Evolutionary conservation across 1,140 invertebrate species (phyloP).

Genomic region (Lutraria rhynchaena): DNA sequence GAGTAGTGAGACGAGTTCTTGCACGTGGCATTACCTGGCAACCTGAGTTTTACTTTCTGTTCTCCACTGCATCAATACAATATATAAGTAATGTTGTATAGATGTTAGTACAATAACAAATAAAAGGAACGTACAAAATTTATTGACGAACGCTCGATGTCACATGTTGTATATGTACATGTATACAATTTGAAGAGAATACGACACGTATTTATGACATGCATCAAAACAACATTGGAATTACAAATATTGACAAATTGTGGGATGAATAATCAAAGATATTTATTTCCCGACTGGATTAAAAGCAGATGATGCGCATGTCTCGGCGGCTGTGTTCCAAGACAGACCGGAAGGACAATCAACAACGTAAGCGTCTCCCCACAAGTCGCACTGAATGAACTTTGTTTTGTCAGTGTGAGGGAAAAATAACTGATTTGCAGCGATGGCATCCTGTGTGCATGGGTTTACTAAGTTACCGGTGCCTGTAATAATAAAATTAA

Average conservation of each 20-base stretch:
- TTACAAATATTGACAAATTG: slow-evolving; percentile 9
- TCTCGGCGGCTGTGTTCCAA: slow-evolving; percentile 63
- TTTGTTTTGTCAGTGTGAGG: slow-evolving; percentile 65
- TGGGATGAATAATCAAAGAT: neutral
- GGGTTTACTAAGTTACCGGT: slow-evolving; percentile 51
- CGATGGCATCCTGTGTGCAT: slow-evolving; percentile 57
- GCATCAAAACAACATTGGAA: neutral
- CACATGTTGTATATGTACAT: too few relatives aligned
- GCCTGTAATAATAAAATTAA: too few relatives aligned
- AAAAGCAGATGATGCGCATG: slow-evolving; percentile 63
- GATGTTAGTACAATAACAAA: too few relatives aligned
- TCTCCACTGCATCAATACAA: too few relatives aligned
- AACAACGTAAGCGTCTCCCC: slow-evolving; percentile 62
- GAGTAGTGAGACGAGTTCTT: too few relatives aligned
- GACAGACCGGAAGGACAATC: slow-evolving; percentile 64
- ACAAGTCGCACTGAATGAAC: slow-evolving; percentile 68
- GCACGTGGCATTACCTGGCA: too few relatives aligned
- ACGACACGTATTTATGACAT: too few relatives aligned
- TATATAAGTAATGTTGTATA: too few relatives aligned
- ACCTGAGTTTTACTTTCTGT: too few relatives aligned
- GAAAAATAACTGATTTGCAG: slow-evolving; percentile 64
- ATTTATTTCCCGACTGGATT: slow-evolving; percentile 40
- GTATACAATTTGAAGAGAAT: too few relatives aligned
- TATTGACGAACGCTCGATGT: too few relatives aligned
- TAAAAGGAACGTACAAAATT: too few relatives aligned